A percentile compares a stretch with the other conserved stretches of the same genome.
These are phyloP conservation scores for Myxocyprinus asiaticus DNA, from an alignment of 2,113 vertebrate species.

Conservation along the genomic window DNA sequence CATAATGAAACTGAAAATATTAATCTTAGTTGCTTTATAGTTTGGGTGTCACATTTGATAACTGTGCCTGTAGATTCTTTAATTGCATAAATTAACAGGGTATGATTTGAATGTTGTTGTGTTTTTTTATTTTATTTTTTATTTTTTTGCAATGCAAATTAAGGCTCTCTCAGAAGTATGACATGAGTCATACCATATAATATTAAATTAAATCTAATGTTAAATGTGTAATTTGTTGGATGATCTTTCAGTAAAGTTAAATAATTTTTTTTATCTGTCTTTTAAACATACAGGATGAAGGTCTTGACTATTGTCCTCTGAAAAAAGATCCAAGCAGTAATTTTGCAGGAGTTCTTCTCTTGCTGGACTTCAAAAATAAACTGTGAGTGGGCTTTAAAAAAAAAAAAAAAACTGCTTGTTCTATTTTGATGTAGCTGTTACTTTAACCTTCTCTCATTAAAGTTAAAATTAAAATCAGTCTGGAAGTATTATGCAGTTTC, in stretches of 20 bases:
- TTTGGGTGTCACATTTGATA: too few relatives aligned
- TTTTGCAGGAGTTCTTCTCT: slow-evolving; percentile 74
- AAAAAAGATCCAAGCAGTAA: slow-evolving; percentile 69
- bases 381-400: slow-evolving; percentile 76
- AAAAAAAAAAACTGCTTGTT: background rate
- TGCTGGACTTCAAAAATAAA: slow-evolving; percentile 71
- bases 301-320: slow-evolving; percentile 80
- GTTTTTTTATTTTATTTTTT: background rate
- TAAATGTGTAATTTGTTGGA: background rate
- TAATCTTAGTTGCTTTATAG: too few relatives aligned
- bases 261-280: background rate
- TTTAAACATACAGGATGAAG: slow-evolving; percentile 75
- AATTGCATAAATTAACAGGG: background rate
- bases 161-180: background rate
- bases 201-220: background rate
- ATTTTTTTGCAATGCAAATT: background rate
- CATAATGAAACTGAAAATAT: too few relatives aligned
- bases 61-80: background rate
- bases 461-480: background rate
- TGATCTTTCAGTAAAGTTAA: background rate
- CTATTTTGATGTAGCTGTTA: background rate
- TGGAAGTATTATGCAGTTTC: background rate
- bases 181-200: background rate
- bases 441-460: background rate
- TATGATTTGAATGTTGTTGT: too few relatives aligned